phyloP scores from a whole-genome alignment of 2,888 invertebrate species.

The Hypomecis atomaria region DNA sequence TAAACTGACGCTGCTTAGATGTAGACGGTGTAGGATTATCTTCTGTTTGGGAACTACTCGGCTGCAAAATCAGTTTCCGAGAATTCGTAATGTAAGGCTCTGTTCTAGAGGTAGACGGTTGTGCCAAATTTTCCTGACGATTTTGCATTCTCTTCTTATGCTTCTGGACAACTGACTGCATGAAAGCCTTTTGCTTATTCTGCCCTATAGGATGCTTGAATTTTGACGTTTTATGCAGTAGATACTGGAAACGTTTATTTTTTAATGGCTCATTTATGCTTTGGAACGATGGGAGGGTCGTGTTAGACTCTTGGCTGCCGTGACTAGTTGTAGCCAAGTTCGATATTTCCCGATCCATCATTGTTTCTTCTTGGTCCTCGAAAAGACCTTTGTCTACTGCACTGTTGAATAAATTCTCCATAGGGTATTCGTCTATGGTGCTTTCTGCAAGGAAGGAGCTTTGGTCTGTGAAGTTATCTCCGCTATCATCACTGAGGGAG shows the following conservation, averaged over 20 bases:
- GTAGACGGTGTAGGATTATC: constrained; percentile 70
- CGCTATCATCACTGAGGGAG: constrained; percentile 78
- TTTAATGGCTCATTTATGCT: constrained; percentile 78
- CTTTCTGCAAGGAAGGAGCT: constrained; percentile 79
- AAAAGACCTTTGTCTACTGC: constrained; percentile 79
- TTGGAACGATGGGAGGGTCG: constrained; percentile 76
- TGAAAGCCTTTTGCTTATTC: constrained; percentile 80
- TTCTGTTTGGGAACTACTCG: constrained; percentile 63
- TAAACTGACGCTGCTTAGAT: constrained; percentile 69
- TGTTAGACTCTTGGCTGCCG: constrained; percentile 69
- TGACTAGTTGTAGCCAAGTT: constrained; percentile 80
- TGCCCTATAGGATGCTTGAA: constrained; percentile 80
- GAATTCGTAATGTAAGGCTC: constrained; percentile 72
- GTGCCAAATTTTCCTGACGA: constrained; percentile 65
- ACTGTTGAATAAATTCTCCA: constrained; percentile 81
- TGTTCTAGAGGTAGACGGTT: constrained; percentile 75
- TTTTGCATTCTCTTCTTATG: constrained; percentile 79
- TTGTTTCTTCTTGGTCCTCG: constrained; percentile 76
- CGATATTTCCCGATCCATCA: constrained; percentile 81
- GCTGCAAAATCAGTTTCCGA: constrained; percentile 69
- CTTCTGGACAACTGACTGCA: constrained; percentile 81
- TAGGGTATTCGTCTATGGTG: constrained; percentile 80
- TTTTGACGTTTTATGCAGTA: constrained; percentile 81
- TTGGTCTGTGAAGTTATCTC: constrained; percentile 77
- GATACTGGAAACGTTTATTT: constrained; percentile 80